phyloP scores from a whole-genome alignment of 2,113 vertebrate genomes.

The Amphiprion ocellaris region DNA sequence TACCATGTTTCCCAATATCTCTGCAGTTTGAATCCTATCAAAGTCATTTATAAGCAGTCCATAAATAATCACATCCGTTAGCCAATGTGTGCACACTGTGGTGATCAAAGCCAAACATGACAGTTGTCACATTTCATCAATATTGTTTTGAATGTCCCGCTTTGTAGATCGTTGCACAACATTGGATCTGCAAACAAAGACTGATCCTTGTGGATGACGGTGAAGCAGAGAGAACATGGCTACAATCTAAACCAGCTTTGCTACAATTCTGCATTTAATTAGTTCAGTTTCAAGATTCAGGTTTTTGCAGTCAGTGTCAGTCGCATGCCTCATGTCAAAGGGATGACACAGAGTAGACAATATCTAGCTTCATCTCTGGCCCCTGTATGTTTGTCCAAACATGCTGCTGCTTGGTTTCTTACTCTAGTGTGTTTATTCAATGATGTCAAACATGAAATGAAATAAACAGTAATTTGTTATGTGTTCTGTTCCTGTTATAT shows the following conservation, averaged over 20 bases:
- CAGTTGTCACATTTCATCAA: neutral
- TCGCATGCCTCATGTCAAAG: neutral
- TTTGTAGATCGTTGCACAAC: neutral
- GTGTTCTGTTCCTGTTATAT: neutral
- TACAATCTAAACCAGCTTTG: neutral
- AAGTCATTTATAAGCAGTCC: neutral
- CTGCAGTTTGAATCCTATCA: neutral
- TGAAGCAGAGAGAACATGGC: neutral
- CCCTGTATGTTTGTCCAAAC: neutral
- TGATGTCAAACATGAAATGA: neutral
- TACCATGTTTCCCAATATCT: neutral
- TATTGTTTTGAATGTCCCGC: neutral
- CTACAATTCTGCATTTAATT: neutral
- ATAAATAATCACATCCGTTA: conserved; percentile 7
- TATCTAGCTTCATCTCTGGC: neutral
- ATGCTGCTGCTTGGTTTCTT: neutral
- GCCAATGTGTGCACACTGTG: conserved; percentile 4
- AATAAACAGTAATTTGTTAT: conserved; percentile 27
- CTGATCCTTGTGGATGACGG: neutral
- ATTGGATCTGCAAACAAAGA: neutral
- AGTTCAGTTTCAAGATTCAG: neutral
- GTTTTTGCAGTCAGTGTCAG: neutral
- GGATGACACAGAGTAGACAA: neutral
- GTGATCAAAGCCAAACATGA: neutral
- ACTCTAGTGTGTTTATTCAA: conserved; percentile 7